Percentiles rank a stretch among this genome's conserved stretches.
These are phyloP conservation scores for Nomada goodeniana DNA, from an alignment of 2,888 invertebrate species.

Conservation along the genomic window DNA sequence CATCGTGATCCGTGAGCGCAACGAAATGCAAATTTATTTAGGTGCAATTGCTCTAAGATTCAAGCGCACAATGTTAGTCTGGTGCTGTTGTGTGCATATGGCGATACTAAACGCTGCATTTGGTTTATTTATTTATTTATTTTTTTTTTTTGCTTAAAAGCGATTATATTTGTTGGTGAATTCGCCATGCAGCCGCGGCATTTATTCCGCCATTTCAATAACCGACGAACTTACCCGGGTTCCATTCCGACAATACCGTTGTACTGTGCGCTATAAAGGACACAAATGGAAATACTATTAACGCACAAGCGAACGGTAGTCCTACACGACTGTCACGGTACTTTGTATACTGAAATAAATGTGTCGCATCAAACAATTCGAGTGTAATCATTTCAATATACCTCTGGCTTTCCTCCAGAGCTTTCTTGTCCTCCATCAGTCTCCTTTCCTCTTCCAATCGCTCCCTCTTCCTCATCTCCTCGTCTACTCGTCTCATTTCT, in stretches of 20 bases:
- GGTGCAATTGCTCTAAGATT: background rate
- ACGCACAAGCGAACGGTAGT: slow-evolving; percentile 54
- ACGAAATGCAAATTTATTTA: background rate
- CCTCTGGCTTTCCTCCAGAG: slow-evolving; percentile 88
- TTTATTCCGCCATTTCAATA: slow-evolving; percentile 53
- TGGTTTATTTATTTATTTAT: no score
- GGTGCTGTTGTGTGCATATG: slow-evolving; percentile 20
- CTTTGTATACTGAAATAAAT: slow-evolving; percentile 3
- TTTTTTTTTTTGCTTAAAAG: slow-evolving; percentile 29
- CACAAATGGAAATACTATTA: slow-evolving; percentile 71
- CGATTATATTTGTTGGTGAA: slow-evolving; percentile 34
- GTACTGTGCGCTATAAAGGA: slow-evolving; percentile 85
- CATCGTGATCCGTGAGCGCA: background rate
- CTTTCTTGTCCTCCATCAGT: slow-evolving; percentile 86
- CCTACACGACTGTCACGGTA: slow-evolving; percentile 25
- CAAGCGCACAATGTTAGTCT: slow-evolving; percentile 39
- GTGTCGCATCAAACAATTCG: slow-evolving; percentile 23
- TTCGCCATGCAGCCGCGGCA: slow-evolving; percentile 48
- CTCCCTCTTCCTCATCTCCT: slow-evolving; percentile 93
- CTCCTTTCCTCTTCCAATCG: slow-evolving; percentile 89
- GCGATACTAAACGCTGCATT: slow-evolving; percentile 5
- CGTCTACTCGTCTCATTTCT: slow-evolving; percentile 94
- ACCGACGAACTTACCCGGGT: slow-evolving; percentile 84
- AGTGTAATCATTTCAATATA: slow-evolving; percentile 74
- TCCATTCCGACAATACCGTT: slow-evolving; percentile 86